Evolutionary conservation across 1,140 invertebrate species (phyloP), one percentile per base, ranked within the genome.

Genomic region (Drosophila varians): DNA sequence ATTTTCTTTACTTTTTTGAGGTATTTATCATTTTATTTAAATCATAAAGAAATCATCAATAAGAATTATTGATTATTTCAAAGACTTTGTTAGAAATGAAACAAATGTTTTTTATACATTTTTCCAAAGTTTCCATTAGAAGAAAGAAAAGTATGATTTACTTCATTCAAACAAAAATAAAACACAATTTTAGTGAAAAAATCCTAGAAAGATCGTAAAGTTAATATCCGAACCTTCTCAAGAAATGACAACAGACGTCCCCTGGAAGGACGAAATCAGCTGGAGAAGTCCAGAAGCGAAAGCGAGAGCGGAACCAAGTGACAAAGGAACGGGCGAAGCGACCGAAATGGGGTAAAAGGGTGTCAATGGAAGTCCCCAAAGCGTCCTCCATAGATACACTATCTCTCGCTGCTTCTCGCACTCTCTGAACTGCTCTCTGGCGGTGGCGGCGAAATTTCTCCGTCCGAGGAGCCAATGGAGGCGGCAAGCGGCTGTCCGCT

Each of bases 301-400:
- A 54, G 36, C 25, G 18, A 54, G 54, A 23, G 53, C 8, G 56
- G 34, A 52, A 68, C 42, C 40, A 4, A 36, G 7, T 53, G 55
- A 49, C 47, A 55, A 51, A 47, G 65, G 23, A 25, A 56, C 36
- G 16, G 36, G 19, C 45, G 14, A 25, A 25, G 14, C 23, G 38
- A 58, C 40, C 51, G 46, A 53, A 54, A 83, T 34, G 21, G 65
- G 43, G 38, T 54, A 38, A 82, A 80, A 86, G 77, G 68, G 86
- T 89, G 86, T 89, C 86, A 89, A 86, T 89, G 86, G 86, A 89
- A 87, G 51, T 69, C 51, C 52, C 54, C 72, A 40, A 72, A 53
- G 11, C 45, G 61, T 45, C 86, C 61, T 74, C 74, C 68, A 74
- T 86, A 74, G 80, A 89, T 77, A 84, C 79, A 70, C 58, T 71